These are phyloP conservation scores for Epicampocera succincta DNA, from an alignment of 2,888 invertebrate species.

Conservation along the genomic window DNA sequence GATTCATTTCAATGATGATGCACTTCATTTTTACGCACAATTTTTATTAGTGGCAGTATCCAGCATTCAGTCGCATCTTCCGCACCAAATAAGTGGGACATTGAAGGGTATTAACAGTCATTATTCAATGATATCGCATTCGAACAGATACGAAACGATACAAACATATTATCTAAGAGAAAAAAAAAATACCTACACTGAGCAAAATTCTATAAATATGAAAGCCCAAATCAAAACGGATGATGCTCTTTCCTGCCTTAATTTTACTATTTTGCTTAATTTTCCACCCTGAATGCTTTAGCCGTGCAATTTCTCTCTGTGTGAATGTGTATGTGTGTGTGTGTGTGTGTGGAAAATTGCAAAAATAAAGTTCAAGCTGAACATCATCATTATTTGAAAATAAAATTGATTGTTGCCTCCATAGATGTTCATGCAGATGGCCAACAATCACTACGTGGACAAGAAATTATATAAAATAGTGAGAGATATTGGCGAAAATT, in stretches of 20 bases:
- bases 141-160: slow-evolving; percentile 53
- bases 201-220: slow-evolving; percentile 6
- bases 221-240: no score
- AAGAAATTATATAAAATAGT: slow-evolving; percentile 7
- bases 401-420: slow-evolving; percentile 67
- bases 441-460: slow-evolving; percentile 61
- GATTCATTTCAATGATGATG: slow-evolving; percentile 67
- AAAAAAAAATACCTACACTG: slow-evolving; percentile 40
- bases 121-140: slow-evolving; percentile 80
- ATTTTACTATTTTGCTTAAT: no score
- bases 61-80: slow-evolving; percentile 49
- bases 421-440: slow-evolving; percentile 66
- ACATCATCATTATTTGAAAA: slow-evolving; percentile 68
- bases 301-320: slow-evolving; percentile 15
- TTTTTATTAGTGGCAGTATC: slow-evolving; percentile 54
- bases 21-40: slow-evolving; percentile 65
- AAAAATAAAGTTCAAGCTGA: slow-evolving; percentile 28
- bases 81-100: slow-evolving; percentile 71
- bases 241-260: no score
- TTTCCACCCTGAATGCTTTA: no score
- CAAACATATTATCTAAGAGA: slow-evolving; percentile 40
- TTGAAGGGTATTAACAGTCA: slow-evolving; percentile 81
- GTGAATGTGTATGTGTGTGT: no score
- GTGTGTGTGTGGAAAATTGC: slow-evolving; percentile 6
- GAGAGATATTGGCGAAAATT: slow-evolving; percentile 57